A percentile compares a stretch with the other conserved stretches of the same genome.
Conservation (phyloP, 1,140 invertebrate genomes). For the Drosophila miranda region DNA sequence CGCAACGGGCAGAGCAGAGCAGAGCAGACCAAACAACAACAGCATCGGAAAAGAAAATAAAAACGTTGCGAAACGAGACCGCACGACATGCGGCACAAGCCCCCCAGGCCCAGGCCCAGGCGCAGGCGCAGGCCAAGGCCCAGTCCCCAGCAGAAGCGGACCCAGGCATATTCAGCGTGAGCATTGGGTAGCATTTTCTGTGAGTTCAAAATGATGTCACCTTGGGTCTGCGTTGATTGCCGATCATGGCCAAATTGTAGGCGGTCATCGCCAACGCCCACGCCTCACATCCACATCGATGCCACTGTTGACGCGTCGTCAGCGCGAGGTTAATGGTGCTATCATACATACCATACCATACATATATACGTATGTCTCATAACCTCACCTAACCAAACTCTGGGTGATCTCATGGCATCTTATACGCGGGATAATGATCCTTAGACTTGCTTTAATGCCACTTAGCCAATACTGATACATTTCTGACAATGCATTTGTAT, state of each 20-base stretch:
- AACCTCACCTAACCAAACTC: too few relatives aligned
- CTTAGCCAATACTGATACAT: too few relatives aligned
- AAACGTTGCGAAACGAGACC: conserved; percentile 64
- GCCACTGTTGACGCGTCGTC: too few relatives aligned
- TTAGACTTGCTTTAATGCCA: too few relatives aligned
- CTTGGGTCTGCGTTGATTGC: conserved; percentile 43
- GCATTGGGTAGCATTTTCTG: neutral
- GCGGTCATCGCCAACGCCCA: conserved; percentile 23
- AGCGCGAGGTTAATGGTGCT: too few relatives aligned
- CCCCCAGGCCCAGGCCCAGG: conserved; percentile 14
- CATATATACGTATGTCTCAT: too few relatives aligned
- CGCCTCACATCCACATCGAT: conserved; percentile 9
- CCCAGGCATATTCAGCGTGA: neutral
- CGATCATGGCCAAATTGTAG: conserved; percentile 33
- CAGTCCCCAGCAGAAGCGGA: neutral
- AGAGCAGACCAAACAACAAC: neutral
- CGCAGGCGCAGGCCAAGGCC: neutral
- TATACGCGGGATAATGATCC: too few relatives aligned
- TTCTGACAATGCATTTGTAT: too few relatives aligned
- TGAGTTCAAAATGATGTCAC: conserved; percentile 60
- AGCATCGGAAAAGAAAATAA: conserved; percentile 7
- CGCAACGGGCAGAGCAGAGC: conserved; percentile 28
- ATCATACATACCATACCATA: too few relatives aligned
- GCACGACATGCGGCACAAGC: conserved; percentile 74
- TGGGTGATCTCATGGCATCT: too few relatives aligned